These are phyloP conservation scores for Drosophila pachea DNA, from an alignment of 1,140 invertebrate species.

Conservation along the genomic window DNA sequence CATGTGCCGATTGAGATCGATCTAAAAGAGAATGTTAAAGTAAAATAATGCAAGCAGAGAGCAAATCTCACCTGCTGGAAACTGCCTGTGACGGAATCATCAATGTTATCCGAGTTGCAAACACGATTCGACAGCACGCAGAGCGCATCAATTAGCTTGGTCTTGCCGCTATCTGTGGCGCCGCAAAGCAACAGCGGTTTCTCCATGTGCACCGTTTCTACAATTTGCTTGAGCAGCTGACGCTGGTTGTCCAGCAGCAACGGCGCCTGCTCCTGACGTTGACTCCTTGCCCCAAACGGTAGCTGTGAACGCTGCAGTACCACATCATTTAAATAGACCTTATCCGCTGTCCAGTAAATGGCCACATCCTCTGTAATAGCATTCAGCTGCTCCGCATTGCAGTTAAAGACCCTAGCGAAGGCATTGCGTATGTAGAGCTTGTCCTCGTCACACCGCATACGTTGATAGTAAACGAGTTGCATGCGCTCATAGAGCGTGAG, in stretches of 20 bases:
- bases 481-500: constrained; percentile 73
- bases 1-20: constrained; percentile 85
- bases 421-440: constrained; percentile 67
- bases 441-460: constrained; percentile 76
- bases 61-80: constrained; percentile 67
- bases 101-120: constrained; percentile 75
- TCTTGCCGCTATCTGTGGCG: constrained; percentile 74
- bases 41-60: background rate
- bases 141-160: constrained; percentile 72
- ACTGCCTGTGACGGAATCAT: constrained; percentile 77
- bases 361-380: constrained; percentile 66
- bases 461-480: constrained; percentile 77
- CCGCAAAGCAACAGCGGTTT: constrained; percentile 75
- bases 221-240: constrained; percentile 70
- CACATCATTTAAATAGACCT: constrained; percentile 73
- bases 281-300: constrained; percentile 12
- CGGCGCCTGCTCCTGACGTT: constrained; percentile 49
- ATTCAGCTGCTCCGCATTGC: constrained; percentile 64
- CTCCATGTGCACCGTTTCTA: constrained; percentile 73
- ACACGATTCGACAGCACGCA: constrained; percentile 66
- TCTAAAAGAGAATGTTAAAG: constrained; percentile 79
- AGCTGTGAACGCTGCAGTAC: constrained; percentile 50
- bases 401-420: constrained; percentile 64
- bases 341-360: constrained; percentile 73
- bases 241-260: constrained; percentile 63